These are phyloP conservation scores for Drosophila kohkoa DNA, from an alignment of 1,140 invertebrate species.

Conservation along the genomic window DNA sequence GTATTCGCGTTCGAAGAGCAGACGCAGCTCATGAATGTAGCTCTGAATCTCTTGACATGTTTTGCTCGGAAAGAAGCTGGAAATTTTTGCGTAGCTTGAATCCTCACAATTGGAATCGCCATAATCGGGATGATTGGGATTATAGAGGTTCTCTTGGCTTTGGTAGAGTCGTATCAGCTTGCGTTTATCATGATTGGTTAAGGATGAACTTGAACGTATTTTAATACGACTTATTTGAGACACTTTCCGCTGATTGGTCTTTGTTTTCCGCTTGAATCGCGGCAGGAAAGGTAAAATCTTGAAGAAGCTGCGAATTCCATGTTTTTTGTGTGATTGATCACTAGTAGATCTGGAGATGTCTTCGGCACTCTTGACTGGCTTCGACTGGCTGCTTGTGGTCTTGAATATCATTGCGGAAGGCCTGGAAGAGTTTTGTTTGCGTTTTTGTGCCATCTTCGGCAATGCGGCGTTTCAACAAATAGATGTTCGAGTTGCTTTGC, in stretches of 20 bases:
- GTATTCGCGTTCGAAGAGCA: slow-evolving; percentile 54
- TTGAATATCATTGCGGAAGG: slow-evolving; percentile 47
- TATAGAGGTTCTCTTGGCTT: slow-evolving; percentile 51
- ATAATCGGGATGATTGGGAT: slow-evolving; percentile 44
- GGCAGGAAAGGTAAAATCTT: background rate
- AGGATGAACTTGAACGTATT: background rate
- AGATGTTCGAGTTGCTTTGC: slow-evolving; percentile 12
- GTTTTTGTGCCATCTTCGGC: slow-evolving; percentile 59
- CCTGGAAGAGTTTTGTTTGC: slow-evolving; percentile 59
- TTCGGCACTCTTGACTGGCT: slow-evolving; percentile 5
- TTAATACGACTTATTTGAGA: background rate
- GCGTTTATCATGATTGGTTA: slow-evolving; percentile 37
- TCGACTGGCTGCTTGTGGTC: slow-evolving; percentile 12
- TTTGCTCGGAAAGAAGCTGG: slow-evolving; percentile 30
- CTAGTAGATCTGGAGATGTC: background rate
- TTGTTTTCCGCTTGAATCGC: background rate
- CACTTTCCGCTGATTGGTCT: background rate
- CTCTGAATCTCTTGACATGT: slow-evolving; percentile 20
- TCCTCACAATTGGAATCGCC: slow-evolving; percentile 45
- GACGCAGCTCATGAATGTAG: slow-evolving; percentile 26
- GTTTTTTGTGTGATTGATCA: background rate
- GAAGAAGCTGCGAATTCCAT: slow-evolving; percentile 13
- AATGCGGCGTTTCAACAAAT: slow-evolving; percentile 55
- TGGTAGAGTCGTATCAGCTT: slow-evolving; percentile 54
- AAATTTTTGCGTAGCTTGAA: slow-evolving; percentile 49